Conservation (phyloP, 1,140 invertebrate species). For the Physella acuta region DNA sequence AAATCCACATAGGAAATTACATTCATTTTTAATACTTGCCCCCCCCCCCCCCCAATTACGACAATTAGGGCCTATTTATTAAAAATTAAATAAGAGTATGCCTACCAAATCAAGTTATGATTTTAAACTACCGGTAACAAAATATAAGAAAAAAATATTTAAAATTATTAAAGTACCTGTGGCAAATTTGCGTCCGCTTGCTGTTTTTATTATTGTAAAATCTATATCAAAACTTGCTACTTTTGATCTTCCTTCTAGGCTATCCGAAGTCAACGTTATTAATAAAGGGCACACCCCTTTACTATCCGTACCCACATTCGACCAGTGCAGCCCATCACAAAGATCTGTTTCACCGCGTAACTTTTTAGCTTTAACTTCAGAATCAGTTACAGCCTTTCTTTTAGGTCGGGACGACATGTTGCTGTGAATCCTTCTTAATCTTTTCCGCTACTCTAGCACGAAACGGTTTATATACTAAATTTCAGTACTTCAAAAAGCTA, state of each 20-base stretch:
- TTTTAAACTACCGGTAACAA: too few species aligned
- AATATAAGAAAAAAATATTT: too few species aligned
- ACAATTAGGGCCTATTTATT: too few species aligned
- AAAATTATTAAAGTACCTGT: conserved; percentile 38
- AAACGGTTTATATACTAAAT: too few species aligned
- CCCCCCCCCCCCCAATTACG: too few species aligned
- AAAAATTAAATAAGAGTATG: too few species aligned
- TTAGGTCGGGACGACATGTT: conserved; percentile 28
- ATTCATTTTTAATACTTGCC: too few species aligned
- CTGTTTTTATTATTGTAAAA: conserved; percentile 54
- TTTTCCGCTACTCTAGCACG: too few species aligned
- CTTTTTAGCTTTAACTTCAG: conserved; percentile 36
- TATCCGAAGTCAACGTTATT: conserved; percentile 36
- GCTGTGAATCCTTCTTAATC: too few species aligned
- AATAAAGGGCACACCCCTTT: conserved; percentile 36
- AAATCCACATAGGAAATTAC: too few species aligned
- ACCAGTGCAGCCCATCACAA: conserved; percentile 37
- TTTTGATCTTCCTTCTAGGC: conserved; percentile 38
- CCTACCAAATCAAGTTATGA: too few species aligned
- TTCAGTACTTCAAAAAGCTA: too few species aligned
- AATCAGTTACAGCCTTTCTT: conserved; percentile 37
- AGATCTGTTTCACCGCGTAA: conserved; percentile 44
- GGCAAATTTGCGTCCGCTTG: conserved; percentile 53
- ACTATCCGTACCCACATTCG: conserved; percentile 34
- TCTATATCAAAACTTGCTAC: conserved; percentile 53